Evolutionary conservation across 2,888 invertebrate species (phyloP), one percentile per base, ranked within the genome.

Genomic region (Luperina nickerlii): DNA sequence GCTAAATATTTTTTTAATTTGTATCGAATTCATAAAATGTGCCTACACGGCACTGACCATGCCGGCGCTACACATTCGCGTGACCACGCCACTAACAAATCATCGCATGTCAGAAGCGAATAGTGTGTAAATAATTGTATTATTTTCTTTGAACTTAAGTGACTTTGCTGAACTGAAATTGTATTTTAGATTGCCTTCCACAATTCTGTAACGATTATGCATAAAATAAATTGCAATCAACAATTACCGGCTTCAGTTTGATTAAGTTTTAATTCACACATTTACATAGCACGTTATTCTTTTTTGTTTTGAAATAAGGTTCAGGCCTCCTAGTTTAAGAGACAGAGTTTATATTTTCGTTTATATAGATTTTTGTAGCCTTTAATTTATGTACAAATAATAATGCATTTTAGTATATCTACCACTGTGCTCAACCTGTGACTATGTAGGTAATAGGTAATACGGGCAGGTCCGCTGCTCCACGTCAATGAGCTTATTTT

Each of bases 111-210:
- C 77, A 67, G 68, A 60, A 32, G 18, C 73, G 57, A 83, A 80
- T 76, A 73, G 65, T 83, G 86, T 81, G 74, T 81, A 66, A 76
- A 83, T 85, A 85, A 82, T 85, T 83, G 65, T 75, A 70, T 80
- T 76, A 77, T 83, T 83, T 84, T 84, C 85, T 78, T 67, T 73
- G 82, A 84, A 84, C 38, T 48, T 74, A 75, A 85, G 75, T 74
- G 68, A 74, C 38, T 82, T 79, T 75, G 63, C 42, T 78, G 68
- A 81, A 84, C 66, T 81, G 27, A 54, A 77, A 81, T 84, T 63
- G 81, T 77, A 42, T 60, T 74, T 63, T 81, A 42, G 81, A 85
- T 85, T 74, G 51, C 74, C 38, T 84, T 74, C 11, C 73, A 54
- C n/a, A 65, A 42, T 74, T 78, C 42, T 73, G 45, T 65, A 54